Conservation (phyloP, 2,113 vertebrate species). For the Ifrita kowaldi region DNA sequence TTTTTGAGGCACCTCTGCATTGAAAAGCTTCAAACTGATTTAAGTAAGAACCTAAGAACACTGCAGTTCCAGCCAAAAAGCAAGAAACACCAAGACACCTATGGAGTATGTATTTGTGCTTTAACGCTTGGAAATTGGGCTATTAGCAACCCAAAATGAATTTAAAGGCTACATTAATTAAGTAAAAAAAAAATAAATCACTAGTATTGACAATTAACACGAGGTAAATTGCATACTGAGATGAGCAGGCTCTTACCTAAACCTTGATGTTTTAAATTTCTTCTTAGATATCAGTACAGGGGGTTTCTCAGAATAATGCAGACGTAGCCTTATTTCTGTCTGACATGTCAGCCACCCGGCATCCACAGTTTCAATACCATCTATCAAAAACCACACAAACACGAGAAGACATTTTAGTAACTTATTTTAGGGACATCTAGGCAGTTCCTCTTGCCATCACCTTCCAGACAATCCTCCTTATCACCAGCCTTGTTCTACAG, state of each 20-base stretch:
- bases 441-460: not conserved
- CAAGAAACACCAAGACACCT: not conserved
- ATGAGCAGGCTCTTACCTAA: slow-evolving; percentile 83
- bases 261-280: slow-evolving; percentile 95
- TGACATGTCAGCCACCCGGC: slow-evolving; percentile 95
- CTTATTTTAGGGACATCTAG: not conserved
- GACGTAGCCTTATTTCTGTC: slow-evolving; percentile 92
- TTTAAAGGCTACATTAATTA: not conserved
- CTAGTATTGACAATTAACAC: not conserved
- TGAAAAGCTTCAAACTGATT: not conserved
- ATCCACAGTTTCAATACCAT: slow-evolving; percentile 85
- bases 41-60: not conserved
- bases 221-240: not conserved
- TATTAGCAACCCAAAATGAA: not conserved
- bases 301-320: slow-evolving; percentile 89
- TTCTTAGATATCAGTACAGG: slow-evolving; percentile 95
- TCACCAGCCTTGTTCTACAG: not conserved
- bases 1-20: not conserved
- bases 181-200: not conserved
- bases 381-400: slow-evolving; percentile 66
- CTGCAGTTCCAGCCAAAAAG: not conserved
- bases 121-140: not conserved
- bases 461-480: not conserved
- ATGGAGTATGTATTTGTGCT: not conserved
- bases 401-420: not conserved